A percentile compares a stretch with the other conserved stretches of the same genome.
phyloP scores from a whole-genome alignment of 2,797 vertebrate genomes.

The Oreochromis grahami region DNA sequence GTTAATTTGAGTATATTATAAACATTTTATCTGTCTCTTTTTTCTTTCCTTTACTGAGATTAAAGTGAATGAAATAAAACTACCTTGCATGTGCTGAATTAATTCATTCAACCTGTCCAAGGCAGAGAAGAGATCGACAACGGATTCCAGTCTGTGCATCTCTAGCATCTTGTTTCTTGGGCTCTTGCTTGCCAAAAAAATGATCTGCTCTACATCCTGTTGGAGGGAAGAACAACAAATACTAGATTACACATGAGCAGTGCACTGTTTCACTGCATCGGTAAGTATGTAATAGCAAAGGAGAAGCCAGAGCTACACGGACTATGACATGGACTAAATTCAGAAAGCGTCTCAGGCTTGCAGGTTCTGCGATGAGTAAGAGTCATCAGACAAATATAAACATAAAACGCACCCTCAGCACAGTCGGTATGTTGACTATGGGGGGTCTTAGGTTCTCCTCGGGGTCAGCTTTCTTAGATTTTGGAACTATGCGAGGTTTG shows the following conservation, averaged over 20 bases:
- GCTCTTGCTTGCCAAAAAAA: slow-evolving; percentile 57
- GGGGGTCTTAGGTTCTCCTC: slow-evolving; percentile 4
- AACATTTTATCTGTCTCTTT: not conserved
- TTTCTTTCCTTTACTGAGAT: not conserved
- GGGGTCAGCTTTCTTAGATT: slow-evolving; percentile 2
- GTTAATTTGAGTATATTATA: not conserved
- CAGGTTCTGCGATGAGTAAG: not conserved
- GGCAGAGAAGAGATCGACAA: slow-evolving; percentile 61
- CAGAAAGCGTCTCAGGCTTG: not conserved
- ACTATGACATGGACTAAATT: not conserved
- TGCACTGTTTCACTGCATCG: not conserved
- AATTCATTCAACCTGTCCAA: slow-evolving; percentile 70
- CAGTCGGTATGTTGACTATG: slow-evolving; percentile 45
- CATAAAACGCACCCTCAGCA: slow-evolving; percentile 64
- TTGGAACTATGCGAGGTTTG: slow-evolving; percentile 60
- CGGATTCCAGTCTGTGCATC: slow-evolving; percentile 51
- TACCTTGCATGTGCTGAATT: slow-evolving; percentile 76
- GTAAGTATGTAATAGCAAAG: not conserved
- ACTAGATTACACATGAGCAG: not conserved
- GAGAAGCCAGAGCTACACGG: not conserved
- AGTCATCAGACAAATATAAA: not conserved
- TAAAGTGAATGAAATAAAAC: not conserved
- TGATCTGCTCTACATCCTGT: slow-evolving; percentile 49
- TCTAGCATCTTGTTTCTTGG: slow-evolving; percentile 63
- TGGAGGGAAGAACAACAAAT: not conserved